These are phyloP conservation scores for Nylanderia fulva DNA, from an alignment of 1,140 invertebrate genomes.

Conservation along the genomic window DNA sequence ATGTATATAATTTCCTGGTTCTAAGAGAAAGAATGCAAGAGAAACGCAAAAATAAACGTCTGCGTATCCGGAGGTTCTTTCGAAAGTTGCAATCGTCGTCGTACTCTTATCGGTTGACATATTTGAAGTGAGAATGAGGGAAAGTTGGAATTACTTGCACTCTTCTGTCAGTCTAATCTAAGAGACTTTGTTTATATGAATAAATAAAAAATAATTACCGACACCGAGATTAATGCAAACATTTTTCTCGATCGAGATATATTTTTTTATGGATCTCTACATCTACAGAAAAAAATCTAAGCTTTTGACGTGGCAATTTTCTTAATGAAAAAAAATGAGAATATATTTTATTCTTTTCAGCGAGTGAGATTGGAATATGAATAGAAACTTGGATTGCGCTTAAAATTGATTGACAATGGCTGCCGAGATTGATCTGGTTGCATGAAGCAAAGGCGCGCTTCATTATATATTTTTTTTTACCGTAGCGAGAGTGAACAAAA, in stretches of 20 bases:
- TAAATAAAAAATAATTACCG: background rate
- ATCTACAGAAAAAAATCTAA: background rate
- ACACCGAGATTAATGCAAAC: background rate
- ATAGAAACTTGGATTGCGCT: background rate
- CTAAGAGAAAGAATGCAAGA: background rate
- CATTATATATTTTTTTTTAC: conserved; percentile 25
- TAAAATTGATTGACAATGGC: background rate
- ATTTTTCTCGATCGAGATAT: background rate
- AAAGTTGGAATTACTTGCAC: conserved; percentile 11
- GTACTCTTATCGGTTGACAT: conserved; percentile 10
- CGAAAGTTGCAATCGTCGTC: conserved; percentile 25
- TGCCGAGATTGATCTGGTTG: conserved; percentile 33
- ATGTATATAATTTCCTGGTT: background rate
- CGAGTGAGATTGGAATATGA: background rate
- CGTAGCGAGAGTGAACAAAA: background rate
- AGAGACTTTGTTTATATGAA: background rate
- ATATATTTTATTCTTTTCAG: background rate
- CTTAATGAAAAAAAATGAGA: background rate
- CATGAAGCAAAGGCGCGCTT: conserved; percentile 8
- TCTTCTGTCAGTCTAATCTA: background rate
- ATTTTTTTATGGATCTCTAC: background rate
- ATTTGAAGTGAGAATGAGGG: conserved; percentile 39
- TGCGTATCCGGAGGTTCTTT: conserved; percentile 9
- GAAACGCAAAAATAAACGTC: background rate
- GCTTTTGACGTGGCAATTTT: background rate